phyloP scores from a whole-genome alignment of 2,113 vertebrate genomes.

The Euleptes europaea region DNA sequence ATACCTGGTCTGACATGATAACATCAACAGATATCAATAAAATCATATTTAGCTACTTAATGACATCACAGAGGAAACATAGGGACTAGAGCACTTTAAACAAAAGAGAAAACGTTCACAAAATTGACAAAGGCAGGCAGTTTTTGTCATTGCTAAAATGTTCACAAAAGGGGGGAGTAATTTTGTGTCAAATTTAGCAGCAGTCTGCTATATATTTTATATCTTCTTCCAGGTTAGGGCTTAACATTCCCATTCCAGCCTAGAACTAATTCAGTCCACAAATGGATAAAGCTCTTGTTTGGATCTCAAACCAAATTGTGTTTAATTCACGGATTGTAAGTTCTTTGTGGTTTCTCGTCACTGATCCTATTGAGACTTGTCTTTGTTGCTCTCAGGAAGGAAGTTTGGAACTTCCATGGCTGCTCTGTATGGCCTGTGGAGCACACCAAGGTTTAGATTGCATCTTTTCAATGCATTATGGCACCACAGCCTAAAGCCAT shows the following conservation, averaged over 20 bases:
- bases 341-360: conserved; percentile 48
- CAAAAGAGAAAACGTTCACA: not conserved
- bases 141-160: not conserved
- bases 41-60: not conserved
- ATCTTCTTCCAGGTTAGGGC: conserved; percentile 10
- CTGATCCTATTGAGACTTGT: conserved; percentile 54
- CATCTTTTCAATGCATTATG: conserved; percentile 77
- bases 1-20: not conserved
- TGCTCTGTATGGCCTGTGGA: conserved; percentile 68
- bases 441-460: conserved; percentile 66
- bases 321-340: conserved; percentile 32
- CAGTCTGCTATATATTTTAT: not conserved
- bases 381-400: conserved; percentile 67
- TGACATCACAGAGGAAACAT: not conserved
- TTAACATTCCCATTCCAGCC: conserved; percentile 49
- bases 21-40: not conserved
- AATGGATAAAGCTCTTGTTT: conserved; percentile 6
- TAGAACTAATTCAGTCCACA: conserved; percentile 37
- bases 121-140: not conserved
- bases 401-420: conserved; percentile 65
- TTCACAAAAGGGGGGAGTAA: not conserved
- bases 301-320: conserved; percentile 17
- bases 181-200: not conserved
- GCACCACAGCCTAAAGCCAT: conserved; percentile 77
- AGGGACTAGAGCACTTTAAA: not conserved